Base-by-base conservation (phyloP, 1,140 invertebrate species). In the Listronotus oregonensis region DNA sequence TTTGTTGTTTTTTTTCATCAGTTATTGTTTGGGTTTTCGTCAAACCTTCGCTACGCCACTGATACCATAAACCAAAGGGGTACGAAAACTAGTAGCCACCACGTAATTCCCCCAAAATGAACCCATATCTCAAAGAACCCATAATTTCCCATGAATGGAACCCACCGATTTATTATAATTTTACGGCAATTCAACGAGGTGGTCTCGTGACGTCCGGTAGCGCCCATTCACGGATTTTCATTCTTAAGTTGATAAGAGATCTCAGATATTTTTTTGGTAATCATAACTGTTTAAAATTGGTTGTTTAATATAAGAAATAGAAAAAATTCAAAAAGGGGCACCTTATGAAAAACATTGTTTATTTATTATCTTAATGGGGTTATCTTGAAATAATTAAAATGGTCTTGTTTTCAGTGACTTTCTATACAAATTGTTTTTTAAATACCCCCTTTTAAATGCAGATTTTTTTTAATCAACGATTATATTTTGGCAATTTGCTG, bases 151-250 rank as follows among this genome's bases (percentile, higher is more conserved):
- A 68, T 75, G 75, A 75, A 75, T 74, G 75, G 69, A 64, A 32
- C 65, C 67, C 67, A 70, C 74, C 76, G 76, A 76, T 77, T 77
- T 77, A 77, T 75, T 77, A 77, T 77, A 77, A 77, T 77, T 77
- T 76, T 76, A 75, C 74, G 69, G 70, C 63, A 50, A 66, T 59
- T 14, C 72, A 75, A 75, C 75, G 69, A 72, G 76, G 74, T 76
- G 76, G 76, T 77, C 76, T 63, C 39, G 71, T 75, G 75, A 76
- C 70, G 71, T 70, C 71, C 68, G 65, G 71, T 73, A 74, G 73
- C 67, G 67, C 69, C 75, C 69, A 74, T 76, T 76, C 71, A 72
- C 56, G 72, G 71, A 76, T 76, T 76, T 74, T 73, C 72, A 75
- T 74, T 75, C 73, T 71, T 69, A 51, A 61, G 34, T 14, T 11